Conservation (phyloP, 2,113 vertebrate genomes). For the Brachypteracias leptosomus region DNA sequence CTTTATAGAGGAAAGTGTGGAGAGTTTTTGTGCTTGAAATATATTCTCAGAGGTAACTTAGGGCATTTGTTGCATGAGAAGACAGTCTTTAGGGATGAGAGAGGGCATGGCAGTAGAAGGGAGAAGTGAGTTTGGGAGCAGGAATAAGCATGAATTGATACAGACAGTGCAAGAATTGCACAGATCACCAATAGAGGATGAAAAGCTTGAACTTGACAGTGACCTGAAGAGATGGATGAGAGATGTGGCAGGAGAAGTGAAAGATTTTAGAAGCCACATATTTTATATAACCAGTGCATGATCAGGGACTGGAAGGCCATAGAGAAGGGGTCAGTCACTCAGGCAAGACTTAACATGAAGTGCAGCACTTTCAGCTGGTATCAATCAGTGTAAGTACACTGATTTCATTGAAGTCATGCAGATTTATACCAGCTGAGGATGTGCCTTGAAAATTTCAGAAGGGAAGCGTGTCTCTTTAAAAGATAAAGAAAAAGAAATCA, state of each 20-base stretch:
- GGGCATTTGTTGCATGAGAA: neutral
- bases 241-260: neutral
- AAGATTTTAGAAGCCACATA: neutral
- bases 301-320: neutral
- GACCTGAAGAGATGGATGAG: neutral
- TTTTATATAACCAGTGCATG: neutral
- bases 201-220: slow-evolving; percentile 5
- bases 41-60: neutral
- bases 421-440: neutral
- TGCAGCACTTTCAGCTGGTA: neutral
- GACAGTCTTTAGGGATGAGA: neutral
- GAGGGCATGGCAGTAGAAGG: neutral
- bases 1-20: neutral
- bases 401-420: neutral
- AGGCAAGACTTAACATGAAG: neutral
- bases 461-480: neutral
- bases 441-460: neutral
- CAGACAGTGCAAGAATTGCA: neutral
- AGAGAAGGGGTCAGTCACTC: neutral
- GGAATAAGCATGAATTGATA: neutral
- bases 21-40: neutral
- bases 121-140: neutral
- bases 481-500: neutral
- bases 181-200: neutral
- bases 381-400: neutral